Conservation (phyloP, 2,888 invertebrate genomes). For the Mamestra brassicae region DNA sequence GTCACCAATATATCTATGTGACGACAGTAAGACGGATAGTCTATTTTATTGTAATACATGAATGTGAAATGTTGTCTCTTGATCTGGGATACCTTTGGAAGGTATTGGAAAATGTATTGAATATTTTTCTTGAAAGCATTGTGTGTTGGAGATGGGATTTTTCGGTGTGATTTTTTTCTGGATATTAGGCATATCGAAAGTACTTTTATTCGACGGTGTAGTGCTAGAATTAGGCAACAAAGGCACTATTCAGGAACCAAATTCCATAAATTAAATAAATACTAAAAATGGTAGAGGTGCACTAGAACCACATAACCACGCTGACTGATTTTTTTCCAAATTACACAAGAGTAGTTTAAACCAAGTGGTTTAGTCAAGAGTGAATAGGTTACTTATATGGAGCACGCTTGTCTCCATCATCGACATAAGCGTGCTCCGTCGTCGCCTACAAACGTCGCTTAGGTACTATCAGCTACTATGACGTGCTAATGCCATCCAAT, state of each 20-base stretch:
- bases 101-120: constrained; percentile 32
- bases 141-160: neutral
- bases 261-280: too few species aligned
- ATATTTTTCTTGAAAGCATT: constrained; percentile 41
- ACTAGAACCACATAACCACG: too few species aligned
- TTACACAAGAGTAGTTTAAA: neutral
- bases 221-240: neutral
- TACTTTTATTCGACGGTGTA: neutral
- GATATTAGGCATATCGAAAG: neutral
- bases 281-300: too few species aligned
- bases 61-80: constrained; percentile 54
- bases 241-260: neutral
- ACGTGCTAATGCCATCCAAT: too few species aligned
- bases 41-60: constrained; percentile 66
- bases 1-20: constrained; percentile 80
- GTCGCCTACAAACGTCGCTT: too few species aligned
- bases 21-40: constrained; percentile 72
- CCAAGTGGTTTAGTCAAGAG: neutral
- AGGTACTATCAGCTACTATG: too few species aligned
- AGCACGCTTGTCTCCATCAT: too few species aligned
- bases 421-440: too few species aligned
- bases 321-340: neutral
- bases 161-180: neutral
- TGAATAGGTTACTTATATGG: neutral
- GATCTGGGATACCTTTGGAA: constrained; percentile 44